Base-by-base conservation (phyloP, 2,888 invertebrate species). In the Ctenicera cuprea region DNA sequence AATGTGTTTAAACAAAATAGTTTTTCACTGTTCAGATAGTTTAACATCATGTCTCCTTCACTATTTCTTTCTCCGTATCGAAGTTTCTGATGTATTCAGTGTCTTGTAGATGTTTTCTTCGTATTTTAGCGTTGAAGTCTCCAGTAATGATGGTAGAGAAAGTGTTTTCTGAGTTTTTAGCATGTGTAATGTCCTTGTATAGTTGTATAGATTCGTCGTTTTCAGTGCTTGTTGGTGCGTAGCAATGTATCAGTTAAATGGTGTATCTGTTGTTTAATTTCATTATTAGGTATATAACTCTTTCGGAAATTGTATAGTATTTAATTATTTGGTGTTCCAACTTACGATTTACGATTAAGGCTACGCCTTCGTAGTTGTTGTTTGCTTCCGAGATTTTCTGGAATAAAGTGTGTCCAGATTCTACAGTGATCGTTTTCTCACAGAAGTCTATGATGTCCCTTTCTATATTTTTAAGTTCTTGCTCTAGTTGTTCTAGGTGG, bases 121-220 rank as follows among this genome's bases (percentile, higher is more conserved):
- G 52, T 37, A 64, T 48, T 64, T 33, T 71, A 41, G 52, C 61
- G 30, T 71, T 52, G 20, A 65, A 52, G 33, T 33, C 50, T 38
- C 63, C 52, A n/a, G 64, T 63, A 20, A 52, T 52, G 26, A 69
- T 33, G 14, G 41, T 33, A 14, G 9, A 66, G 43, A 22, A 1
- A 43, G 43, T n/a, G n/a, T 43, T 20, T 26, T 64, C 43, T 50
- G 16, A 16, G 11, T 37, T 48, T 30, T 14, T 48, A 30, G 65
- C 50, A n/a, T n/a, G n/a, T n/a, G 26, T 11, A 2, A 41, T 30
- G 57, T 59, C n/a, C n/a, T 67, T 26, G 14, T 67, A 57, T n/a
- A 67, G 26, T 18, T 57, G 26, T 18, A 57, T 26, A 18, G 33
- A 12, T 38, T 67, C 57, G 4, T 57, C 43, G 8, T 54, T 3